A percentile compares a stretch with the other conserved stretches of the same genome.
Evolutionary conservation across 1,140 invertebrate genomes (phyloP).

Genomic region (Heliconius melpomene): DNA sequence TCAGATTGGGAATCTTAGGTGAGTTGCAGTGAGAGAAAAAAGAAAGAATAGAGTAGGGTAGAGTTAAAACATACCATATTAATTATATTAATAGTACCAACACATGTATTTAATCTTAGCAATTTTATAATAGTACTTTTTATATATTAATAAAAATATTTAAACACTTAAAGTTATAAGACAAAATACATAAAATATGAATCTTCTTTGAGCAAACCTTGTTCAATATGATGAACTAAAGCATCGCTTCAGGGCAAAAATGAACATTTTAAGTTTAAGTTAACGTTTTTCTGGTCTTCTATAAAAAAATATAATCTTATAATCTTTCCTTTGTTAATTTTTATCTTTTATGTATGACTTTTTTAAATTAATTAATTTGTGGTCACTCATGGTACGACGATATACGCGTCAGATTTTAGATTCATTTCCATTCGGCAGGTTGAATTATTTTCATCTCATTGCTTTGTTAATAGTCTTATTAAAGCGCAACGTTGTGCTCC

Average conservation of each 20-base stretch:
- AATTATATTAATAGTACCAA: no score
- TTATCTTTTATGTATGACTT: background rate
- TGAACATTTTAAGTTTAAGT: background rate
- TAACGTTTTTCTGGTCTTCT: background rate
- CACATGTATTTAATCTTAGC: no score
- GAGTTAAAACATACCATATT: no score
- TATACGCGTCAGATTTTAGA: no score
- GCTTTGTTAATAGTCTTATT: no score
- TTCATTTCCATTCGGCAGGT: background rate
- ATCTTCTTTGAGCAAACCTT: background rate
- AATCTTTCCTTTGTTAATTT: background rate
- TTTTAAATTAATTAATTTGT: no score
- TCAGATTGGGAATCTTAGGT: constrained; percentile 95
- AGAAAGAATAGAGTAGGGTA: background rate
- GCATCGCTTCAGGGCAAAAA: background rate
- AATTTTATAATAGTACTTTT: background rate
- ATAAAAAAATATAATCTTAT: background rate
- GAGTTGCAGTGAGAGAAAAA: constrained; percentile 48
- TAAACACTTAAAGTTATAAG: background rate
- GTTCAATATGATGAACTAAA: background rate
- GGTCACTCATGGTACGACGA: no score
- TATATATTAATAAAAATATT: no score
- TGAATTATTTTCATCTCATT: background rate
- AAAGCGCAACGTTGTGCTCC: background rate
- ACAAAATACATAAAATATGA: background rate